Conservation (phyloP, 2,797 vertebrate genomes). For the Chaunax sp. region DNA sequence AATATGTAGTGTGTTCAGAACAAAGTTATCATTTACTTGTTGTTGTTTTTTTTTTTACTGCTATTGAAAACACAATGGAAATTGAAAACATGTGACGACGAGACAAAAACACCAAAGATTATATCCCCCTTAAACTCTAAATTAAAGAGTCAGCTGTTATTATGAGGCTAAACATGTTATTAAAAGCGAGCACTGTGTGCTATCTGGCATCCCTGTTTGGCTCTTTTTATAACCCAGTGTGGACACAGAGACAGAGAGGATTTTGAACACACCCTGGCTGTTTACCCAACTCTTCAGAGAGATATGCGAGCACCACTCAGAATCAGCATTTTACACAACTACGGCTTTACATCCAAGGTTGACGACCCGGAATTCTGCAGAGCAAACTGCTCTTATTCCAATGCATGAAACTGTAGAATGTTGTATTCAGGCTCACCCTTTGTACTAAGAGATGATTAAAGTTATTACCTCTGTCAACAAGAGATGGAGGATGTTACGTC, state of each 20-base stretch:
- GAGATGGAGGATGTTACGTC: too few relatives aligned
- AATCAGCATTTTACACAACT: constrained; percentile 18
- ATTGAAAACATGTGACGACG: constrained; percentile 23
- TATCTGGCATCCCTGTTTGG: constrained; percentile 51
- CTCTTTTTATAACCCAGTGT: constrained; percentile 75
- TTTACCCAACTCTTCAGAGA: constrained; percentile 59
- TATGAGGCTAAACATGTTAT: constrained; percentile 74
- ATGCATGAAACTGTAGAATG: not conserved
- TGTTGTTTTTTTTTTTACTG: not conserved
- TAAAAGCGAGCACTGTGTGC: constrained; percentile 62
- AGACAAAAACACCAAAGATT: constrained; percentile 45
- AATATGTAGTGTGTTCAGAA: not conserved
- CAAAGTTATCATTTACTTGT: constrained; percentile 41
- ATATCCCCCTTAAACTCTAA: constrained; percentile 54
- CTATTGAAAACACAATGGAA: constrained; percentile 13
- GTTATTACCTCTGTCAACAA: too few relatives aligned
- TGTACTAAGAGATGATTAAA: not conserved
- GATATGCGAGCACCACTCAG: constrained; percentile 31
- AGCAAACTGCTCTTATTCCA: not conserved
- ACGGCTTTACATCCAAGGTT: constrained; percentile 4
- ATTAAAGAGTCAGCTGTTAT: constrained; percentile 71
- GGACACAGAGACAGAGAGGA: constrained; percentile 58
- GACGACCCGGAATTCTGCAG: not conserved
- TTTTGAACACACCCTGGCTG: constrained; percentile 68
- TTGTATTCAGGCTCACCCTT: not conserved